Percentiles rank a stretch among this genome's conserved stretches.
Conservation (phyloP, 2,113 vertebrate species). For the Pionites leucogaster region DNA sequence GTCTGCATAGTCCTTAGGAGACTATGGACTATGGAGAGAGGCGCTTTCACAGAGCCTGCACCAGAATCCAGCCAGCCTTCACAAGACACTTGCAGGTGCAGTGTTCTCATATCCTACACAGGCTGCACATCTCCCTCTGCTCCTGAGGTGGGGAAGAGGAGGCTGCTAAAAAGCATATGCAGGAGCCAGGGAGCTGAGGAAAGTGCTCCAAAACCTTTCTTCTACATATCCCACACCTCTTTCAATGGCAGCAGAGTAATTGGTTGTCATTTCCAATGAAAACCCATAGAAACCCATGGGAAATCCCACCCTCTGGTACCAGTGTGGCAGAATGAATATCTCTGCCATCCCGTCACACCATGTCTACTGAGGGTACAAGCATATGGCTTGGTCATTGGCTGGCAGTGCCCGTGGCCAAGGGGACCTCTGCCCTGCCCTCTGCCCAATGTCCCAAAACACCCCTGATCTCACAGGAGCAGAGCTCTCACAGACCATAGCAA, state of each 20-base stretch:
- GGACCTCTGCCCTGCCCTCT: neutral
- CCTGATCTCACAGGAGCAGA: neutral
- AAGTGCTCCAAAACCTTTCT: neutral
- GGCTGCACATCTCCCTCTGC: neutral
- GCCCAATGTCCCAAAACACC: neutral
- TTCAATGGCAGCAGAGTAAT: neutral
- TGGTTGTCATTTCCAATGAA: neutral
- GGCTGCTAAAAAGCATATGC: neutral
- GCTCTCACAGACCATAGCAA: neutral
- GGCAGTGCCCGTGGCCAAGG: neutral
- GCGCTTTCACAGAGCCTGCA: neutral
- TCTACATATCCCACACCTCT: neutral
- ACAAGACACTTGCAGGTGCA: neutral
- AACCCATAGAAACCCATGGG: neutral
- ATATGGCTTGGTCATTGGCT: neutral
- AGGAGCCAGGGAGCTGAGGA: neutral
- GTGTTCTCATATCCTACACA: neutral
- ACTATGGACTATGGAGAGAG: neutral
- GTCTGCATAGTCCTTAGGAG: neutral
- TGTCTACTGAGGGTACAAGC: neutral
- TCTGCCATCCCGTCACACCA: neutral
- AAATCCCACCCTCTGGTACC: neutral
- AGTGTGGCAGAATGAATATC: neutral
- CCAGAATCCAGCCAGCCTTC: neutral
- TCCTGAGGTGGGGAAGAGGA: neutral